Base-by-base conservation (phyloP, 2,888 invertebrate genomes). In the Acleris holmiana region DNA sequence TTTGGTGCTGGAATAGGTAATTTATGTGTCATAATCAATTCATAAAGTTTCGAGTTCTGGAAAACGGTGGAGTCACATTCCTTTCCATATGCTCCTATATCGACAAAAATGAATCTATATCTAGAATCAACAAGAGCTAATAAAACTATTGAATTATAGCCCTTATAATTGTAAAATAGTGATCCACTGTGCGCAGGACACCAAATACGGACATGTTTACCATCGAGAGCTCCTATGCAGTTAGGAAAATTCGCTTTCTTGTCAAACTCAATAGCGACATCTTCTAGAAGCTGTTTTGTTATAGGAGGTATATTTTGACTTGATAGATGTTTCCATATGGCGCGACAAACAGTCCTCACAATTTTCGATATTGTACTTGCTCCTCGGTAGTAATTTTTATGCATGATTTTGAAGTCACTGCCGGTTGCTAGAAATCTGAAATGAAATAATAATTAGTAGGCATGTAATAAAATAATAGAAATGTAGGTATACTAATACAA, bases 271-370 rank as follows among this genome's bases (percentile, higher is more conserved):
- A n/a, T 41, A 41, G 55, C 49, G 23, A 58, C 54, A 49, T 65
- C 18, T 62, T 57, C 25, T 18, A 57, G 10, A 25, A 56, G n/a
- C 50, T 56, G 46, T 29, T 62, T 46, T 5, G 50, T 57, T 49
- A 55, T 56, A 44, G 44, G 55, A 17, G 56, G 62, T 57, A 62
- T 46, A 59, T 18, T 18, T 47, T 47, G 18, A 47, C 18, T 54
- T 17, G 64, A 61, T 64, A 64, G 64, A 62, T 25, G 35, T 56
- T 57, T 55, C 65, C 65, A 65, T 65, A 65, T 56, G 61, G 35
- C 49, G 53, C 58, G 21, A 65, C 61, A 40, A 61, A 50, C 55
- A 65, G 50, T 50, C 62, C 62, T 67, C 49, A 48, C 41, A 65
- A 65, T 55, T 55, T 41, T 41, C 62, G 65, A 25, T 65, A 61